These are phyloP conservation scores for Campoplex nolae DNA, from an alignment of 2,888 invertebrate genomes.

Conservation along the genomic window DNA sequence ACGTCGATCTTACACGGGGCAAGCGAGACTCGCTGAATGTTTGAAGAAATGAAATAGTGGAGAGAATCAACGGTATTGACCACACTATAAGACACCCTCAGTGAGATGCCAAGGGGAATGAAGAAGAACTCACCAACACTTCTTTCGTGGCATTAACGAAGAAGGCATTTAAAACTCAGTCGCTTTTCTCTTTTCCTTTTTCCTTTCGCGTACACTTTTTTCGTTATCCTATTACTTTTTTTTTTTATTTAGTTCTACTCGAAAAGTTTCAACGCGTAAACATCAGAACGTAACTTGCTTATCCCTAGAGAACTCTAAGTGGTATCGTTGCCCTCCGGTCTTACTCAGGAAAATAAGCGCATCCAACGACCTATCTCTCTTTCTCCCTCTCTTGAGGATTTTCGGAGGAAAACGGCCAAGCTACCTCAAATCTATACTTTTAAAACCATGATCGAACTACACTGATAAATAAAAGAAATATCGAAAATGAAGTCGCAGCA, in stretches of 20 bases:
- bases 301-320: constrained; percentile 72
- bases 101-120: constrained; percentile 57
- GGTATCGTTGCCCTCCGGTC: constrained; percentile 73
- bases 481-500: too few relatives aligned
- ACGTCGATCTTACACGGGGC: constrained; percentile 64
- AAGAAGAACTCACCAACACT: constrained; percentile 76
- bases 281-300: constrained; percentile 75
- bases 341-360: constrained; percentile 70
- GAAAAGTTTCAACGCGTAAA: constrained; percentile 78
- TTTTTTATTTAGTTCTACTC: constrained; percentile 26
- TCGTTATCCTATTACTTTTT: background rate
- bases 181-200: constrained; percentile 48
- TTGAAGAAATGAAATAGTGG: constrained; percentile 52
- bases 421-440: background rate
- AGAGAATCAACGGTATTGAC: constrained; percentile 30
- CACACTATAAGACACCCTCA: constrained; percentile 29
- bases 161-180: constrained; percentile 74
- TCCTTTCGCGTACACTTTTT: background rate
- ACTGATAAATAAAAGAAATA: too few relatives aligned
- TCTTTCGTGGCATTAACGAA: constrained; percentile 78
- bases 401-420: background rate
- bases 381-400: background rate
- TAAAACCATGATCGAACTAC: background rate
- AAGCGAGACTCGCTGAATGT: constrained; percentile 54
- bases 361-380: constrained; percentile 35